A percentile compares a stretch with the other conserved stretches of the same genome.
phyloP scores from a whole-genome alignment of 2,888 invertebrate species.

The Limnephilus rhombicus region DNA sequence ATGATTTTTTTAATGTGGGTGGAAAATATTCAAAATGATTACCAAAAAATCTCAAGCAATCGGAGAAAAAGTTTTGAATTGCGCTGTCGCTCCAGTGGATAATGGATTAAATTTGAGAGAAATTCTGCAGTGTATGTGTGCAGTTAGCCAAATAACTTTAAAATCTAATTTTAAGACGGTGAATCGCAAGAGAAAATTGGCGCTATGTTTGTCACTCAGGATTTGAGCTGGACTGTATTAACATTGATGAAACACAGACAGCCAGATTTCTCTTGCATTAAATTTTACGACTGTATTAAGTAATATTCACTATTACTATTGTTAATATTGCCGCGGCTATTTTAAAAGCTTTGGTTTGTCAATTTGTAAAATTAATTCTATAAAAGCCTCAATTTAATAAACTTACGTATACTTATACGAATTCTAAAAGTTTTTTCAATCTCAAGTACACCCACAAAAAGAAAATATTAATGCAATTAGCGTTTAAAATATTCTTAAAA shows the following conservation, averaged over 20 bases:
- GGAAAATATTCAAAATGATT: too few species aligned
- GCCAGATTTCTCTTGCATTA: neutral
- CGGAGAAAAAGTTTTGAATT: too few species aligned
- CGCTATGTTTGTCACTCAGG: neutral
- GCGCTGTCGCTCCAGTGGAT: too few species aligned
- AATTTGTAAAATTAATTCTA: neutral
- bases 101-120: neutral
- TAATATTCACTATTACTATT: neutral
- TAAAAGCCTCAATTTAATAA: neutral
- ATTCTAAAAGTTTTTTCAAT: neutral
- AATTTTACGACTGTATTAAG: neutral
- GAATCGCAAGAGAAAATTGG: neutral
- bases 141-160: neutral
- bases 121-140: neutral
- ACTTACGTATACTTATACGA: neutral
- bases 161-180: neutral
- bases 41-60: too few species aligned
- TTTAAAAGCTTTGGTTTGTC: neutral
- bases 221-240: conserved; percentile 4
- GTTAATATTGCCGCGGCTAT: neutral
- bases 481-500: neutral
- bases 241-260: neutral
- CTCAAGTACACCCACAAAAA: neutral
- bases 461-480: neutral
- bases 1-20: too few species aligned